Evolutionary conservation across 1,140 invertebrate genomes (phyloP), one percentile per base, ranked within the genome.

Genomic region (Drosophila orena): DNA sequence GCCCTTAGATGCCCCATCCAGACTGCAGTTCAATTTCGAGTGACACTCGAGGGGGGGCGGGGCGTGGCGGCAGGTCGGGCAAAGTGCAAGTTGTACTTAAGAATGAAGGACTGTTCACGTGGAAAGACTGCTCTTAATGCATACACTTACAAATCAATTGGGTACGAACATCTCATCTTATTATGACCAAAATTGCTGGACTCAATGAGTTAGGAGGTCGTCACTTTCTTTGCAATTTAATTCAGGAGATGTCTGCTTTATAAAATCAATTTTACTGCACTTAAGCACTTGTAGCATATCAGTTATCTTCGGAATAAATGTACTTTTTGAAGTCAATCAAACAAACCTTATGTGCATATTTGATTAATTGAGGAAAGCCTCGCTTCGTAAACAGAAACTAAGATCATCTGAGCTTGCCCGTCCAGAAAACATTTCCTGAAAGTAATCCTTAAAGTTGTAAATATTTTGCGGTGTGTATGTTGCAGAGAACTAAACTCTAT

Each of bases 11-110:
- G 50, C 35, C 47, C 35, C 35, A 10, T n/a, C 30, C 34, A 38
- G 65, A 22, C 40, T 55, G 10, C 49, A 56, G 64, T 70, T 70
- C 66, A 47, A 70, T 70, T 56, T 47, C 35, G n/a, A 70, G 64
- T 40, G 65, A 57, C 66, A 70, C 66, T 70, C 37, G 22, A 66
- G 43, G 24, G 11, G n/a, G n/a, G n/a, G n/a, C n/a, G n/a, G n/a
- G n/a, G n/a, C 34, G 24, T 14, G 46, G 24, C n/a, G 22, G 27
- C 15, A 30, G 11, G 42, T 35, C 10, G 42, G 24, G 49, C 66
- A 22, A 40, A 69, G 64, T 24, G 64, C 50, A 35, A 56, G 50
- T 49, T 35, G 27, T 40, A 35, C 66, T 57, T 22, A 40, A 40
- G 17, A 20, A 40, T 70, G 42, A 70, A 70, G 64, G 35, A 69